Conservation (phyloP, 1,140 invertebrate species). For the Trachymyrmex septentrionalis region DNA sequence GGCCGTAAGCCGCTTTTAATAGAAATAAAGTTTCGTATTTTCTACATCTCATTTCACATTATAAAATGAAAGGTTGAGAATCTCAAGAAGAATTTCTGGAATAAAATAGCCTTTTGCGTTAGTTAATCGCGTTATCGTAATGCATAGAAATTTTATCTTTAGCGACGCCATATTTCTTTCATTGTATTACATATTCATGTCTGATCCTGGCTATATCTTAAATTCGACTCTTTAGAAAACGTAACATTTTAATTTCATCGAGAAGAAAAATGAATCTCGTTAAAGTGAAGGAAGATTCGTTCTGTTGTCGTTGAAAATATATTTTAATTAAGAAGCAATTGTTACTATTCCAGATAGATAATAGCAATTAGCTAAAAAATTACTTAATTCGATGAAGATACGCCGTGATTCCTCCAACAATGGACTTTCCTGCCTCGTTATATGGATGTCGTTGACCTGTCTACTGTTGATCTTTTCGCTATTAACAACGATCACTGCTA, state of each 20-base stretch:
- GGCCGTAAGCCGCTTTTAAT: neutral
- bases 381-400: conserved; percentile 78
- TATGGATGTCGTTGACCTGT: conserved; percentile 77
- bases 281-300: neutral
- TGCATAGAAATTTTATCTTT: neutral
- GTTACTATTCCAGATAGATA: conserved; percentile 56
- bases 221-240: conserved; percentile 74
- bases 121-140: neutral
- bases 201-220: conserved; percentile 57
- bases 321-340: no score
- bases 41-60: neutral
- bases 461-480: conserved; percentile 73
- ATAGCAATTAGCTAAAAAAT: conserved; percentile 71
- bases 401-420: conserved; percentile 78
- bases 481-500: conserved; percentile 64
- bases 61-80: neutral
- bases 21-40: neutral
- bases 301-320: neutral
- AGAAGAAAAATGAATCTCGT: conserved; percentile 8
- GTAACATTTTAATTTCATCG: conserved; percentile 71
- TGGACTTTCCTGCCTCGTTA: conserved; percentile 77
- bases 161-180: conserved; percentile 32
- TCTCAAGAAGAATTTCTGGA: neutral
- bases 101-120: neutral
- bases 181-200: conserved; percentile 69